These are phyloP conservation scores for Spilarctia lutea DNA, from an alignment of 2,888 invertebrate species.

Conservation along the genomic window DNA sequence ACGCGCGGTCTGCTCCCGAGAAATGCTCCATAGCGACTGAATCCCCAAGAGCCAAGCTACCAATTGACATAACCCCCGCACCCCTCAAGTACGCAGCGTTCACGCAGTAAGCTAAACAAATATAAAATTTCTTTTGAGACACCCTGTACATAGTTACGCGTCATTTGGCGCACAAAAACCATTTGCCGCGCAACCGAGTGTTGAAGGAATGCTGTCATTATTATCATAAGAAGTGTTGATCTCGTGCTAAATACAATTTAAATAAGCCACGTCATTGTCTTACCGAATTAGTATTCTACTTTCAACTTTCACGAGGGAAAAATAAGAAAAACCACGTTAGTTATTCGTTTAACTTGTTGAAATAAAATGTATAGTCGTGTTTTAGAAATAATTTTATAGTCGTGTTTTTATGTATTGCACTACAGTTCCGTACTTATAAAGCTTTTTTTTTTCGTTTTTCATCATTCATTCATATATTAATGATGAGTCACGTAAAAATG, in stretches of 20 bases:
- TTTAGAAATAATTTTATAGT: too few species aligned
- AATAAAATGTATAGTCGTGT: slow-evolving; percentile 24
- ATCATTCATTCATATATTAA: too few species aligned
- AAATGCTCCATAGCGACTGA: too few species aligned
- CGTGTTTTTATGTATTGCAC: slow-evolving; percentile 14
- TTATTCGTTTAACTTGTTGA: slow-evolving; percentile 25
- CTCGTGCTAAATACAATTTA: slow-evolving; percentile 50
- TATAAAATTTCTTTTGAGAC: too few species aligned
- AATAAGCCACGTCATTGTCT: slow-evolving; percentile 43
- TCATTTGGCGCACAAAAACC: slow-evolving; percentile 19
- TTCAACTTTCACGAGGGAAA: slow-evolving; percentile 63
- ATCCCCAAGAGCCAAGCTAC: too few species aligned
- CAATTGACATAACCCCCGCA: too few species aligned
- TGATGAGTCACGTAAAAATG: too few species aligned
- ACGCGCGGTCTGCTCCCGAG: too few species aligned
- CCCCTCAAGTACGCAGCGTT: too few species aligned
- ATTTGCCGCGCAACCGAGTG: slow-evolving; percentile 46
- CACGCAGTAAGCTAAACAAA: too few species aligned
- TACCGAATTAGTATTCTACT: slow-evolving; percentile 53
- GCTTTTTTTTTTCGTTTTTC: background rate
- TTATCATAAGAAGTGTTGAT: slow-evolving; percentile 56
- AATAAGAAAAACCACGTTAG: slow-evolving; percentile 40
- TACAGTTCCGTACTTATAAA: slow-evolving; percentile 29
- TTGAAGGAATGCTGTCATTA: slow-evolving; percentile 46
- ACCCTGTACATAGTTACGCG: too few species aligned